Evolutionary conservation across 1,140 invertebrate species (phyloP).

Genomic region (Lutraria rhynchaena): DNA sequence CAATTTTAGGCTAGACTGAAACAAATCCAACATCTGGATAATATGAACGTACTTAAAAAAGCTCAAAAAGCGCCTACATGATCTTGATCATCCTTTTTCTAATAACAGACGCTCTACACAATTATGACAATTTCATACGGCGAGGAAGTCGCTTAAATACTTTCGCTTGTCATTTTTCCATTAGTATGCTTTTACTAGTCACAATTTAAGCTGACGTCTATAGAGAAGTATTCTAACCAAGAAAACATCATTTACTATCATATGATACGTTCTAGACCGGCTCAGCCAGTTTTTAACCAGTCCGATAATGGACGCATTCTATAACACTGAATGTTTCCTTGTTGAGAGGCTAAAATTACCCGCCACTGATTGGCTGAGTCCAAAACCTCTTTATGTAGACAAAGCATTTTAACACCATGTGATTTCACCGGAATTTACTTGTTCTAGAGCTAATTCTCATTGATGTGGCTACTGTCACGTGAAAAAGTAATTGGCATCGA

Average conservation of each 20-base stretch:
- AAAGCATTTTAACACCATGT: slow-evolving; percentile 56
- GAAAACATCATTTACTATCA: slow-evolving; percentile 36
- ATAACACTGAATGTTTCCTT: slow-evolving; percentile 11
- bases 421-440: slow-evolving; percentile 35
- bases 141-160: slow-evolving; percentile 26
- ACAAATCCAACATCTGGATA: too few relatives aligned
- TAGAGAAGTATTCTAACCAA: slow-evolving; percentile 12
- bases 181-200: slow-evolving; percentile 30
- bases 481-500: slow-evolving; percentile 31
- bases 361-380: slow-evolving; percentile 5
- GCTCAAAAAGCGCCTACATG: too few relatives aligned
- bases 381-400: slow-evolving; percentile 36
- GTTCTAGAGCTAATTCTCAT: slow-evolving; percentile 46
- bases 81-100: not conserved
- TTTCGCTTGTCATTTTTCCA: slow-evolving; percentile 35
- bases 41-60: too few relatives aligned
- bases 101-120: not conserved
- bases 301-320: slow-evolving; percentile 33
- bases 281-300: slow-evolving; percentile 8
- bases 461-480: slow-evolving; percentile 52
- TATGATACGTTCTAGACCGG: slow-evolving; percentile 36
- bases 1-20: too few relatives aligned
- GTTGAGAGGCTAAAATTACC: slow-evolving; percentile 24
- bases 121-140: slow-evolving; percentile 40
- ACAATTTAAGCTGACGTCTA: slow-evolving; percentile 25